Base-by-base conservation (phyloP, 2,888 invertebrate species). In the Halictus ligatus region DNA sequence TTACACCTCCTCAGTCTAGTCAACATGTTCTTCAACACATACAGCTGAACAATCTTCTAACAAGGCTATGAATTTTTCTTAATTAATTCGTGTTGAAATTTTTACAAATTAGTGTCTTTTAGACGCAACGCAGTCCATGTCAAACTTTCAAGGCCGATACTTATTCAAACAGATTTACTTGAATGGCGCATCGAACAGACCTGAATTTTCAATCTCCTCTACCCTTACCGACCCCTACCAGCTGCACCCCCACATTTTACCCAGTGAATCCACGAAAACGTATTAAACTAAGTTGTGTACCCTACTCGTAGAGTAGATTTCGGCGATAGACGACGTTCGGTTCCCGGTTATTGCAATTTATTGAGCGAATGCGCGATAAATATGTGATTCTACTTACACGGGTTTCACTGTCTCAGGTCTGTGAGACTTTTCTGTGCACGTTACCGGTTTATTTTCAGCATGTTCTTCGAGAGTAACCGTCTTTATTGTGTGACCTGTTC, bases 141-240 rank as follows among this genome's bases (percentile, higher is more conserved):
- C 58, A 12, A 58, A n/a, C n/a, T 12, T 12, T 8, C n/a, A 12
- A 0, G 1, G n/a, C 5, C 12, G 12, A n/a, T 10, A 35, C 35
- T 35, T 3, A n/a, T 54, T 21, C 3, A 2, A n/a, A n/a, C 12
- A 58, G 12, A n/a, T 58, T n/a, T n/a, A n/a, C n/a, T 12, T 10
- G 10, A 3, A 58, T 10, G n/a, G n/a, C n/a, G 54, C 5, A 6
- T 29, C 64, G 40, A 21, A 50, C 58, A n/a, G n/a, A 48, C 13
- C 25, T 48, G 50, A 69, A 71, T 71, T 71, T 71, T 71, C 71
- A 78, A 78, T 58, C 21, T 72, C 48, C 12, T 21, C 10, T 5
- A 8, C 15, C 76, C 2, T 29, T 10, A 25, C 12, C 46, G 10
- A 58, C 25, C 43, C 29, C 48, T 48, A 35, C 76, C 10, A 21